phyloP scores from a whole-genome alignment of 2,888 invertebrate genomes.

The Trachelus troglodyta region DNA sequence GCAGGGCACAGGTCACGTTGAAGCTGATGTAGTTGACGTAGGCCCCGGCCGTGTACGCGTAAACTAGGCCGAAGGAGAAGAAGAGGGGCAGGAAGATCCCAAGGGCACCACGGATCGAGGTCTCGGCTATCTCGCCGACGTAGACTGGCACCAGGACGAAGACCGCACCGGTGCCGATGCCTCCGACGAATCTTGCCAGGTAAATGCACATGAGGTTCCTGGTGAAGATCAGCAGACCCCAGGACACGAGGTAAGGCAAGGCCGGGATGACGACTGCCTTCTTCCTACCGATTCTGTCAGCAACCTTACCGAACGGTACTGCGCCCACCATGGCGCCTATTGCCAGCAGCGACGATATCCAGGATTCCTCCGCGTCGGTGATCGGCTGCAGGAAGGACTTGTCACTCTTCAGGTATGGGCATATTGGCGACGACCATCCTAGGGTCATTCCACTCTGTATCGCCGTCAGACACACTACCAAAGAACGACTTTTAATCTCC shows the following conservation, averaged over 20 bases:
- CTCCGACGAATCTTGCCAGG: slow-evolving; percentile 62
- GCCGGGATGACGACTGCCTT: slow-evolving; percentile 42
- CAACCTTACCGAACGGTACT: slow-evolving; percentile 53
- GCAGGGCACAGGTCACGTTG: slow-evolving; percentile 61
- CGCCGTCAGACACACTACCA: slow-evolving; percentile 51
- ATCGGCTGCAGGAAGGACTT: slow-evolving; percentile 41
- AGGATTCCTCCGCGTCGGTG: slow-evolving; percentile 42
- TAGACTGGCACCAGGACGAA: slow-evolving; percentile 69
- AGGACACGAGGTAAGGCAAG: slow-evolving; percentile 60
- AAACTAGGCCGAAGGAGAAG: slow-evolving; percentile 66
- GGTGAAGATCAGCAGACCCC: slow-evolving; percentile 61
- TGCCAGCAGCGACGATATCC: slow-evolving; percentile 52
- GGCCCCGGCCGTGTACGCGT: slow-evolving; percentile 65
- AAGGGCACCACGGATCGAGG: slow-evolving; percentile 68
- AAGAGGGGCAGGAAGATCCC: slow-evolving; percentile 69
- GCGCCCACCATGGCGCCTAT: slow-evolving; percentile 55
- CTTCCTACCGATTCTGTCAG: slow-evolving; percentile 55
- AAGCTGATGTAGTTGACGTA: slow-evolving; percentile 63
- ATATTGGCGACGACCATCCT: slow-evolving; percentile 55
- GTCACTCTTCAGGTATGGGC: slow-evolving; percentile 41
- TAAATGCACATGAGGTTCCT: slow-evolving; percentile 40
- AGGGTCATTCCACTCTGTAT: slow-evolving; percentile 56
- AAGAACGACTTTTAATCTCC: not conserved
- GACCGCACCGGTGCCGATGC: slow-evolving; percentile 64
- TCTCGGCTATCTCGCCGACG: slow-evolving; percentile 68